These are phyloP conservation scores for Tillus elongatus DNA, from an alignment of 2,888 invertebrate genomes.

Conservation along the genomic window DNA sequence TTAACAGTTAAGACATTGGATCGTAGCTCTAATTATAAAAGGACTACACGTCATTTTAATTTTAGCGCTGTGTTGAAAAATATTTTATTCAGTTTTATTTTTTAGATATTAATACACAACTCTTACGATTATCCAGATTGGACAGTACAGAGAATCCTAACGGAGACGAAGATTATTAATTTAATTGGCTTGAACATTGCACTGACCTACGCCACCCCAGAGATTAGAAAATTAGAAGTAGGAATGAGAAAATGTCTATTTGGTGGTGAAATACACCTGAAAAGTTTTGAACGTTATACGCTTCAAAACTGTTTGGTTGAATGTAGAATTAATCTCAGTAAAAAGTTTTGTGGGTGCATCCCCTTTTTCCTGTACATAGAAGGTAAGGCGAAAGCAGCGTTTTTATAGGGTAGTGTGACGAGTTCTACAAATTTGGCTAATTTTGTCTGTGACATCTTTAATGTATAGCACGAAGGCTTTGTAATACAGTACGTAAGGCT, in stretches of 20 bases:
- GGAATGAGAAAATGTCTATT: slow-evolving; percentile 52
- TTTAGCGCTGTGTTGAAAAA: too few species aligned
- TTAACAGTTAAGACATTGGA: too few species aligned
- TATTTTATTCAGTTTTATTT: too few species aligned
- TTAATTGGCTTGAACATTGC: slow-evolving; percentile 56
- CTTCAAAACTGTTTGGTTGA: slow-evolving; percentile 58
- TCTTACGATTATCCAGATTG: slow-evolving; percentile 56
- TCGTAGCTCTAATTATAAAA: too few species aligned
- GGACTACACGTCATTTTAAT: too few species aligned
- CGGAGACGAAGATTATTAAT: slow-evolving; percentile 49
- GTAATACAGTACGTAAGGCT: too few species aligned
- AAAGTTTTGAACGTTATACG: slow-evolving; percentile 44
- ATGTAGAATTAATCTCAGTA: slow-evolving; percentile 45
- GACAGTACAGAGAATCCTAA: slow-evolving; percentile 51
- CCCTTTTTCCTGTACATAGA: too few species aligned
- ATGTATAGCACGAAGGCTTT: too few species aligned
- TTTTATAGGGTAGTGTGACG: too few species aligned
- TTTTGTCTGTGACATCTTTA: too few species aligned
- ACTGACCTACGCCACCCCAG: slow-evolving; percentile 52
- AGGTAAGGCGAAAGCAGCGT: too few species aligned
- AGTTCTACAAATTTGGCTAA: too few species aligned
- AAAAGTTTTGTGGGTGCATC: slow-evolving; percentile 49
- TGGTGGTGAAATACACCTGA: slow-evolving; percentile 44
- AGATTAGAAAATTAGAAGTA: slow-evolving; percentile 44
- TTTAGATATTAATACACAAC: slow-evolving; percentile 54